These are phyloP conservation scores for Torymus aiolomorphi DNA, from an alignment of 2,888 invertebrate species.

Conservation along the genomic window DNA sequence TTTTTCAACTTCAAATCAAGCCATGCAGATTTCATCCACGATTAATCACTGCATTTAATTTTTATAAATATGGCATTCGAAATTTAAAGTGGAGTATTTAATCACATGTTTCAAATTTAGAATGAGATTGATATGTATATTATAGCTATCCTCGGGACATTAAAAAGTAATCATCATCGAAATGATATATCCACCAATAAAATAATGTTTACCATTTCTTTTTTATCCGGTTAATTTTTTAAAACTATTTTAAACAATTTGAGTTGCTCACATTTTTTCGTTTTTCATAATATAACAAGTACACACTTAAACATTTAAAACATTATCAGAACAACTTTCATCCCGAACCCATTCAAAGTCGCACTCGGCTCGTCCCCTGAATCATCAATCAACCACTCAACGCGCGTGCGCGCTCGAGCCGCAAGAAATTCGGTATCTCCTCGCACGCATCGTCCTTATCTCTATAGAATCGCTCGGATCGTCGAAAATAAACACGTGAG, in stretches of 20 bases:
- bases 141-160: neutral
- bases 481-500: conserved; percentile 23
- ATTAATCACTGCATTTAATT: conserved; percentile 5
- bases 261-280: no score
- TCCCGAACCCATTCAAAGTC: neutral
- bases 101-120: conserved; percentile 3
- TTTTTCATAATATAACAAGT: no score
- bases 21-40: neutral
- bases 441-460: neutral
- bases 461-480: conserved; percentile 10
- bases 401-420: no score
- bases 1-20: no score
- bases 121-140: neutral
- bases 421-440: neutral
- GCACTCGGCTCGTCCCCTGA: neutral
- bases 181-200: neutral
- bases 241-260: no score
- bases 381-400: conserved; percentile 28
- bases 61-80: neutral
- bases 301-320: no score
- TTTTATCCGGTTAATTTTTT: no score
- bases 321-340: no score
- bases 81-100: neutral
- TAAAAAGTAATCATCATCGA: conserved; percentile 14
- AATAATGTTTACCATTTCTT: neutral